Evolutionary conservation across 2,113 vertebrate genomes (phyloP).

Genomic region (Poecilia latipinna): DNA sequence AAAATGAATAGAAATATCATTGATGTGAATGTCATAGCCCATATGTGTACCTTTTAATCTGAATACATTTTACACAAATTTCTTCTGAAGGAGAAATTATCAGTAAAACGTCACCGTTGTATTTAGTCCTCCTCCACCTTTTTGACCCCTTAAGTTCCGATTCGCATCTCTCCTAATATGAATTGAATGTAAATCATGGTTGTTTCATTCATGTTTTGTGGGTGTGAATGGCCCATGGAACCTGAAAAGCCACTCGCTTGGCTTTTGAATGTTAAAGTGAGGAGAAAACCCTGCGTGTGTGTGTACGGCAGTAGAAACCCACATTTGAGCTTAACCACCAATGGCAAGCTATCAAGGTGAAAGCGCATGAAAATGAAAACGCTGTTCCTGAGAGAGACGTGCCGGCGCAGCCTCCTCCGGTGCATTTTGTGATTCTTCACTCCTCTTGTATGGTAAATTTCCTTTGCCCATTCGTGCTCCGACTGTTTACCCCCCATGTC

Average conservation of each 20-base stretch:
- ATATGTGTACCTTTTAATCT: too few species aligned
- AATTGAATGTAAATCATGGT: background rate
- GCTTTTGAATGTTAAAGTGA: background rate
- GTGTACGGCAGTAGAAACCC: background rate
- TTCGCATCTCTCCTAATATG: background rate
- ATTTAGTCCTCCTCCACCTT: background rate
- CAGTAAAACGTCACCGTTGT: background rate
- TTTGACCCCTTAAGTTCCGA: background rate
- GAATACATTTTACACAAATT: too few species aligned
- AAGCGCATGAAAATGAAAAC: slow-evolving; percentile 37
- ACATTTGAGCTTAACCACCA: slow-evolving; percentile 9
- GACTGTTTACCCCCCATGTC: slow-evolving; percentile 44
- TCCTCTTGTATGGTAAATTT: slow-evolving; percentile 25
- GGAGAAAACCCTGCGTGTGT: background rate
- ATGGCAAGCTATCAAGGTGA: slow-evolving; percentile 28
- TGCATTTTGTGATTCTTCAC: slow-evolving; percentile 29
- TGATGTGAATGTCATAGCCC: too few species aligned
- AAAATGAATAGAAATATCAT: too few species aligned
- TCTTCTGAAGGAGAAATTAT: too few species aligned
- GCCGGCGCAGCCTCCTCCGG: background rate
- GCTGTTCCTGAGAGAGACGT: slow-evolving; percentile 6
- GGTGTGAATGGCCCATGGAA: background rate
- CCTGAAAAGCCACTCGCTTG: background rate
- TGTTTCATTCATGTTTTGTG: background rate
- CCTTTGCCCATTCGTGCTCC: slow-evolving; percentile 29